Evolutionary conservation across 2,113 vertebrate species (phyloP), one percentile per base, ranked within the genome.

Genomic region (Cricetomys ansorgei): DNA sequence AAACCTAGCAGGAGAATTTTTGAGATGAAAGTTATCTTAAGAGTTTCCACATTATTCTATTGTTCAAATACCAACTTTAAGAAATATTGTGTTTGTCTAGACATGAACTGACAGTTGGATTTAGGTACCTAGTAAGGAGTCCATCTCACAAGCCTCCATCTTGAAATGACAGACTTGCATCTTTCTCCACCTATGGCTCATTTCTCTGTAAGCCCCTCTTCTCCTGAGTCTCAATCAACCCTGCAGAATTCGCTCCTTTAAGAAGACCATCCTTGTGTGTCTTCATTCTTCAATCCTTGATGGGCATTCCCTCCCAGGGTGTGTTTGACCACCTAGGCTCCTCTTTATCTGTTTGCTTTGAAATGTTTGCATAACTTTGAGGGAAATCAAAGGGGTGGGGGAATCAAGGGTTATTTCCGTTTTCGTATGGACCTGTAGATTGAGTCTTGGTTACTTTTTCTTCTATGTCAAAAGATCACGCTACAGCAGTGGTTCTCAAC

Each of bases 1-100:
- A 70, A 80, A 37, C 6, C 81, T 5, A 81, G 3, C 25, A 72
- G 37, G 55, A 40, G 45, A 10, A 73, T 83, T 77, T 87, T 73
- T 93, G 11, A 97, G 77, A 84, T 29, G 34, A 31, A 37, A 95
- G 34, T 83, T 89, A 3, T 86, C 92, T 94, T 48, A 17, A 69
- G 91, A 76, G 8, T 69, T 91, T 31, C 53, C 73, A 94, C 50
- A 43, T 83, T 89, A 17, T 62, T 87, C 15, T 55, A 50, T 73
- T 84, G 4, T 48, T 79, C 64, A 43, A n/a, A 1, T 43, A 40
- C 48, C 19, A 25, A 72, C 70, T 89, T 75, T n/a, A 50, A 92
- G 92, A 72, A 15, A 8, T 81, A 8, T 40, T 86, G 17, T 70
- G 12, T 86, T 43, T 31, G 59, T 88, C 53, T 29, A 77, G 69